Conservation (phyloP, 2,888 invertebrate species). For the Megamerina dolium region DNA sequence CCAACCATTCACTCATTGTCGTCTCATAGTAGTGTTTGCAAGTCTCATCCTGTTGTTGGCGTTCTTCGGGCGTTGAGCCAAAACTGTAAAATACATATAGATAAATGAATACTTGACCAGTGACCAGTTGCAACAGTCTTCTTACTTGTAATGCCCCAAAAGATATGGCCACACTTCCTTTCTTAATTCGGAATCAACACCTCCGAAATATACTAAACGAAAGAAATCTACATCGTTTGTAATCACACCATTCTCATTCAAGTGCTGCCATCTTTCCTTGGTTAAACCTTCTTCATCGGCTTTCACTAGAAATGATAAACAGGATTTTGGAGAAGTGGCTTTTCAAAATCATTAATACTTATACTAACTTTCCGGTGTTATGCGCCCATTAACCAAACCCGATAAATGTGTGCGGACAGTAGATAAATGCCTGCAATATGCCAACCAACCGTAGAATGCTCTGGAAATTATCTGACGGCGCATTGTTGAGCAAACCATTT, state of each 20-base stretch:
- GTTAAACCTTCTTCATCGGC: slow-evolving; percentile 68
- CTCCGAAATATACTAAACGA: slow-evolving; percentile 79
- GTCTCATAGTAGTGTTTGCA: slow-evolving; percentile 77
- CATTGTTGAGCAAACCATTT: slow-evolving; percentile 90
- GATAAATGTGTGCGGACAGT: slow-evolving; percentile 90
- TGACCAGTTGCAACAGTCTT: background rate
- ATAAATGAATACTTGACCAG: background rate
- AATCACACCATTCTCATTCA: slow-evolving; percentile 60
- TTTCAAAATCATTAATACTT: background rate
- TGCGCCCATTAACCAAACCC: slow-evolving; percentile 73
- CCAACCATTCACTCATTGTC: slow-evolving; percentile 92
- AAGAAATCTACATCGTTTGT: slow-evolving; percentile 68
- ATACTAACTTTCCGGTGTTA: slow-evolving; percentile 57
- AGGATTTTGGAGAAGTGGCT: background rate
- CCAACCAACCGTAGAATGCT: slow-evolving; percentile 95
- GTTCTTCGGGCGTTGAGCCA: slow-evolving; percentile 62
- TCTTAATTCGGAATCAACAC: slow-evolving; percentile 71
- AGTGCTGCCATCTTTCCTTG: slow-evolving; percentile 64
- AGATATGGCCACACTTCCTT: slow-evolving; percentile 85
- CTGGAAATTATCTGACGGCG: slow-evolving; percentile 88
- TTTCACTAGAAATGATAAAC: slow-evolving; percentile 49
- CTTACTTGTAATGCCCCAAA: slow-evolving; percentile 71
- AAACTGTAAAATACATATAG: slow-evolving; percentile 50
- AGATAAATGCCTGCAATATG: slow-evolving; percentile 86
- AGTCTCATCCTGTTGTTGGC: slow-evolving; percentile 59